Base-by-base conservation (phyloP, 2,888 invertebrate species). In the Chrysodeixis includens region DNA sequence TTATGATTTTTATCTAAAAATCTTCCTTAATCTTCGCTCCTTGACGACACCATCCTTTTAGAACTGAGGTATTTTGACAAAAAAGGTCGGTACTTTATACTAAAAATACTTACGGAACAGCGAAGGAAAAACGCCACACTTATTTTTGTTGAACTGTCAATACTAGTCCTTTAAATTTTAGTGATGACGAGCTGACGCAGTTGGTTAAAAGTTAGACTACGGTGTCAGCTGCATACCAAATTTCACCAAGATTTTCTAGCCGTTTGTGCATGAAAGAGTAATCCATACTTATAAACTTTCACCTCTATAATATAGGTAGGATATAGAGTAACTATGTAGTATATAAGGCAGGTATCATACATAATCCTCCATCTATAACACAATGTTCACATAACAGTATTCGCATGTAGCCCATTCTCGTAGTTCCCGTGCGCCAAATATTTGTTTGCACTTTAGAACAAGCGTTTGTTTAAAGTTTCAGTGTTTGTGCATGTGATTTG, bases 401-500 rank as follows among this genome's bases (percentile, higher is more conserved):
- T 18, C 18, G 10, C 20, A 20, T 20, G 20, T 18, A 18, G 10
- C 18, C 18, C n/a, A n/a, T n/a, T n/a, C n/a, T n/a, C 20, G 18
- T 49, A 49, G 46, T 46, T 46, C 18, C 46, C 18, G 18, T 2
- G 16, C 16, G 16, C 16, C 46, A 46, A 46, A 46, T 46, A 46
- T 46, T 46, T 46, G 46, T 18, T 46, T 18, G 18, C 46, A 18
- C 46, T 46, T 46, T 18, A 18, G 18, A 46, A 46, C 46, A 46
- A 46, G 46, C 46, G 46, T 46, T 18, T 18, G 46, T 46, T 46
- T 46, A 46, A 46, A 46, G 46, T 46, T 46, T 16, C 16, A 3
- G 16, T 44, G 44, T 44, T 44, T 46, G 46, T 46, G 46, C 46
- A 46, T 46, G 46, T 18, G 16, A 46, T 46, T 46, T 46, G 46